Conservation (phyloP, 2,888 invertebrate genomes). For the Rhyacophila evoluta region DNA sequence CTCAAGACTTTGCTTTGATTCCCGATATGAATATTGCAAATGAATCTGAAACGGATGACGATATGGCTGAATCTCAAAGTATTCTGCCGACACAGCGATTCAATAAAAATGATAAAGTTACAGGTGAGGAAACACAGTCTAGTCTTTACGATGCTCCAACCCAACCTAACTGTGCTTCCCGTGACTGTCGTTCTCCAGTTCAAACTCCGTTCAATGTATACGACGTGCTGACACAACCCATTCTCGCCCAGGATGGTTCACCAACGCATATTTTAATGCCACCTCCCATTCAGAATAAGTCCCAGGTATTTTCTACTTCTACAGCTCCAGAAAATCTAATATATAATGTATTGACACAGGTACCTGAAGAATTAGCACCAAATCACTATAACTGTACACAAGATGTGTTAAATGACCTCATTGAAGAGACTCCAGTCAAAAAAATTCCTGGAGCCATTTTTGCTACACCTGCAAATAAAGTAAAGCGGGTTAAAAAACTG, state of each 20-base stretch:
- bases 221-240: neutral
- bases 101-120: no score
- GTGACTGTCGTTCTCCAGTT: no score
- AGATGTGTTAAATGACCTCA: slow-evolving; percentile 37
- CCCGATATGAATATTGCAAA: neutral
- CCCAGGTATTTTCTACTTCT: no score
- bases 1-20: neutral
- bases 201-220: neutral
- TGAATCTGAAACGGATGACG: neutral
- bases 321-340: neutral
- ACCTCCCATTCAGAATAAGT: neutral
- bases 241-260: neutral
- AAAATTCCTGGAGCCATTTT: neutral
- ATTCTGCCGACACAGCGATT: neutral
- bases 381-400: slow-evolving; percentile 43
- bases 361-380: neutral
- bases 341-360: slow-evolving; percentile 20
- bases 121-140: neutral
- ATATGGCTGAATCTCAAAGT: neutral
- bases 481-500: neutral
- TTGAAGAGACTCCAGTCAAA: neutral
- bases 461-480: neutral
- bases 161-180: neutral
- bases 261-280: neutral
- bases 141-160: neutral